Percentiles rank a stretch among this genome's conserved stretches.
phyloP scores from a whole-genome alignment of 2,888 invertebrate species.

The Pseudanteris insignis region DNA sequence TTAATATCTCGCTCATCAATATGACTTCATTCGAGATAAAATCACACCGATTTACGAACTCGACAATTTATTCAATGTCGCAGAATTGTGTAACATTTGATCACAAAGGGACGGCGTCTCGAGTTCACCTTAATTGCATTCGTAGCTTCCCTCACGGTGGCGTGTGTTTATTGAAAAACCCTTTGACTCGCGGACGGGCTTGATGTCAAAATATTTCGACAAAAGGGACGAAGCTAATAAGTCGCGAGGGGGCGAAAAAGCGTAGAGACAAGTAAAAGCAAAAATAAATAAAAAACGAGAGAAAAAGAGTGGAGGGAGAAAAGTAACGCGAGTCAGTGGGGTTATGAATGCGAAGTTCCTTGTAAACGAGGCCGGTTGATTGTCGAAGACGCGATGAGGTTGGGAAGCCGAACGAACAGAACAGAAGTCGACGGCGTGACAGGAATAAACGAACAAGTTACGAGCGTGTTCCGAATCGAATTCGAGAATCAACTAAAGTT shows the following conservation, averaged over 20 bases:
- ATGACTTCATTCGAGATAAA: too few relatives aligned
- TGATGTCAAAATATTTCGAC: conserved; percentile 48
- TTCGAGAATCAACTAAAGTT: conserved; percentile 43
- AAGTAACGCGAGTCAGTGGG: conserved; percentile 46
- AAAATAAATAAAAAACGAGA: too few relatives aligned
- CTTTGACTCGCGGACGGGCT: conserved; percentile 52
- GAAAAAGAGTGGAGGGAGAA: too few relatives aligned
- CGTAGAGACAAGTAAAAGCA: too few relatives aligned
- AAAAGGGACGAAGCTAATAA: conserved; percentile 31
- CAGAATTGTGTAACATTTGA: too few relatives aligned
- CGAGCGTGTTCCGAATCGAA: conserved; percentile 58
- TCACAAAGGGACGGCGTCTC: too few relatives aligned
- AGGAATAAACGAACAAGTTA: conserved; percentile 58
- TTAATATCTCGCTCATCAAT: too few relatives aligned
- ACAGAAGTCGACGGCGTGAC: conserved; percentile 56
- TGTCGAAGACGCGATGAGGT: conserved; percentile 50
- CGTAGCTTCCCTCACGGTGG: too few relatives aligned
- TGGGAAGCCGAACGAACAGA: conserved; percentile 45
- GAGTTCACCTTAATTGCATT: too few relatives aligned
- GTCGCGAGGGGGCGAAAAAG: conserved; percentile 35
- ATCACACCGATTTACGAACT: too few relatives aligned
- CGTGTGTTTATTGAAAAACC: too few relatives aligned
- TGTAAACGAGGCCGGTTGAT: conserved; percentile 53
- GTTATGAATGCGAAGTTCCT: conserved; percentile 64
- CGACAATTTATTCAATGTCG: too few relatives aligned